Conservation (phyloP, 2,888 invertebrate genomes). For the Ophonus ardosiacus region DNA sequence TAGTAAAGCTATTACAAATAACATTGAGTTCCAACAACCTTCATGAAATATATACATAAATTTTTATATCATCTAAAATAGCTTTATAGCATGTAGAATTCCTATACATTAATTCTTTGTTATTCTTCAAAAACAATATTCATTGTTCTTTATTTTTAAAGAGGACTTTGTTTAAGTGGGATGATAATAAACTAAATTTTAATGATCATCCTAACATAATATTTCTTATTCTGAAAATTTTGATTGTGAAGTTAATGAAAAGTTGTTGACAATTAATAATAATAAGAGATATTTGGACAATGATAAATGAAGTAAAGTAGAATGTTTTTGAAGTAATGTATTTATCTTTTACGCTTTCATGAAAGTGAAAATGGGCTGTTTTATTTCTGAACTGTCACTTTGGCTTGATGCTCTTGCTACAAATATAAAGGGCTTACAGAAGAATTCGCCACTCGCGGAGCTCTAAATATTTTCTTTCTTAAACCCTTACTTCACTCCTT, state of each 20-base stretch:
- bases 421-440: conserved; percentile 34
- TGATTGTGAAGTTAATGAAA: background rate
- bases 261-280: background rate
- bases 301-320: conserved; percentile 30
- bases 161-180: background rate
- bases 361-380: conserved; percentile 39
- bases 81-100: too few relatives aligned
- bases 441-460: background rate
- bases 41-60: too few relatives aligned
- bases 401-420: conserved; percentile 2
- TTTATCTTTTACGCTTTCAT: conserved; percentile 24
- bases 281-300: background rate
- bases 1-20: too few relatives aligned
- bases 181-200: background rate
- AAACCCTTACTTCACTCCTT: background rate
- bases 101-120: too few relatives aligned
- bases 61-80: too few relatives aligned
- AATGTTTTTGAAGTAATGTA: conserved; percentile 7
- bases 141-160: too few relatives aligned
- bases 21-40: too few relatives aligned
- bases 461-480: background rate
- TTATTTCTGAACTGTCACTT: conserved; percentile 31
- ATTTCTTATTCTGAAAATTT: background rate
- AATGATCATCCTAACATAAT: background rate
- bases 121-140: too few relatives aligned